Evolutionary conservation across 1,140 invertebrate genomes (phyloP).

Genomic region (Centruroides sculpturatus): DNA sequence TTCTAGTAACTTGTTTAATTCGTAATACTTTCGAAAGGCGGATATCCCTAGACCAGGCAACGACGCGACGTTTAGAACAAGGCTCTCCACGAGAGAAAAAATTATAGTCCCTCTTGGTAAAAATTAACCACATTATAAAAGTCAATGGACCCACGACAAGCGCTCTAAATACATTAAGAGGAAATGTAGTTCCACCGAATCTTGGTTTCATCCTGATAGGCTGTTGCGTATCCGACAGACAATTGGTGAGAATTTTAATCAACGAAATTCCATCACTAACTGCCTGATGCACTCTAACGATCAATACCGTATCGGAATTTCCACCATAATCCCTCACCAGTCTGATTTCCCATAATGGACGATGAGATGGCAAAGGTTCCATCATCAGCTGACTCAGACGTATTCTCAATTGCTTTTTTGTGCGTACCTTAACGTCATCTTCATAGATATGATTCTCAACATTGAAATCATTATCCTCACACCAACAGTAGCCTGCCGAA

Average conservation of each 20-base stretch:
- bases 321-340: constrained; percentile 33
- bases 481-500: constrained; percentile 36
- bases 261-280: constrained; percentile 41
- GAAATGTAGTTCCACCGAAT: constrained; percentile 31
- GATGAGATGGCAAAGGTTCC: constrained; percentile 28
- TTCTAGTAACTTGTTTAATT: constrained; percentile 37
- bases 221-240: constrained; percentile 32
- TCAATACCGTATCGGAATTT: constrained; percentile 33
- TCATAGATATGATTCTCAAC: constrained; percentile 38
- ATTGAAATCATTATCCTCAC: constrained; percentile 34
- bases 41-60: constrained; percentile 35
- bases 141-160: constrained; percentile 38
- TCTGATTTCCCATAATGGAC: constrained; percentile 40
- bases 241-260: constrained; percentile 34
- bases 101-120: constrained; percentile 24
- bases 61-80: constrained; percentile 23
- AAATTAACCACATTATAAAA: constrained; percentile 34
- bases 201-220: constrained; percentile 23
- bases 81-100: constrained; percentile 22
- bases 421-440: constrained; percentile 25
- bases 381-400: constrained; percentile 33
- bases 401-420: constrained; percentile 28
- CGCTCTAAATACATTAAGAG: constrained; percentile 32
- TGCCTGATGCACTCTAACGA: constrained; percentile 40
- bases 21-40: constrained; percentile 27